A percentile compares a stretch with the other conserved stretches of the same genome.
Conservation (phyloP, 2,888 invertebrate genomes). For the Chaetogeoica ovagalla region DNA sequence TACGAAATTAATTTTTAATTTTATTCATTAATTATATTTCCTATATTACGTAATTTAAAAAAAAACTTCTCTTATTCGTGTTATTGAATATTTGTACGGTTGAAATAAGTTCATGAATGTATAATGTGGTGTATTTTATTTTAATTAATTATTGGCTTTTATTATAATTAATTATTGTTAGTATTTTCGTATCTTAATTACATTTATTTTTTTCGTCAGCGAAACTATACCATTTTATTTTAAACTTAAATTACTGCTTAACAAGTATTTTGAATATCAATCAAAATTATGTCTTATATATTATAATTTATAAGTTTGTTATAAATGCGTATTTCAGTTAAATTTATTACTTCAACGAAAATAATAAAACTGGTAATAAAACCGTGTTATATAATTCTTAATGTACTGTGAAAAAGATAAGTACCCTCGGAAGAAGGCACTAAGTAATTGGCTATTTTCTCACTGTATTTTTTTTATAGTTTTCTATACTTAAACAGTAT, state of each 20-base stretch:
- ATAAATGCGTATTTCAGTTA: not conserved
- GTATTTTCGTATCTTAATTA: not conserved
- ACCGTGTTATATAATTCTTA: not conserved
- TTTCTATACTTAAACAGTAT: not conserved
- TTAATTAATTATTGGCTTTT: not conserved
- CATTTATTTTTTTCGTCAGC: not conserved
- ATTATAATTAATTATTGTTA: not conserved
- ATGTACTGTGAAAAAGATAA: not conserved
- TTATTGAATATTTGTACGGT: no score
- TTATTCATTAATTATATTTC: no score
- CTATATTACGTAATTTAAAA: no score
- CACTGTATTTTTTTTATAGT: not conserved
- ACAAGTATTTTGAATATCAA: constrained; percentile 11
- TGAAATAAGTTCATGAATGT: not conserved
- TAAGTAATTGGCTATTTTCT: constrained; percentile 2
- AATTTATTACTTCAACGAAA: constrained; percentile 19
- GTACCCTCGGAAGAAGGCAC: not conserved
- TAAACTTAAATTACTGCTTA: not conserved
- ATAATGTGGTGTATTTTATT: no score
- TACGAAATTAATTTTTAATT: no score
- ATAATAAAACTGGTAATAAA: constrained; percentile 6
- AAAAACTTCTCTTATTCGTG: no score
- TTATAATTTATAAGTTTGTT: not conserved
- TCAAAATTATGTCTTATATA: not conserved
- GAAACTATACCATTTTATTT: not conserved